Percentiles rank a stretch among this genome's conserved stretches.
Conservation (phyloP, 2,797 vertebrate species). For the Epinephelus coioides region DNA sequence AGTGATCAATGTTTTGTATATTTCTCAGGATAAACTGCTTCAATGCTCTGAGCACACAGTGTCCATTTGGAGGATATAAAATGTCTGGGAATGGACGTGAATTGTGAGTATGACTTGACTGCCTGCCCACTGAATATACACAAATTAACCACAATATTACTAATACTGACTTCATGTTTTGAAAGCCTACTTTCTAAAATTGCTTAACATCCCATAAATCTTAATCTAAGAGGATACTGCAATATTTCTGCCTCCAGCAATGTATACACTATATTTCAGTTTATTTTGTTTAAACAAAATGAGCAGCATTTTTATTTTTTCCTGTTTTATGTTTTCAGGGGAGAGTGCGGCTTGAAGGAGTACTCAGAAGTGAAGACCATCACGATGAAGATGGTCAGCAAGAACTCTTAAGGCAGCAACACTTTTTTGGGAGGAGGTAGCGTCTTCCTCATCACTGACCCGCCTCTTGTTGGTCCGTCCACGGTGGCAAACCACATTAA, state of each 20-base stretch:
- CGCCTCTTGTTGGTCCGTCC: slow-evolving; percentile 55
- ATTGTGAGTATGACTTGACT: slow-evolving; percentile 91
- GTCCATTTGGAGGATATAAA: slow-evolving; percentile 99
- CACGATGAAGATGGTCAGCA: slow-evolving; percentile 95
- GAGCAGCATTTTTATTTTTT: slow-evolving; percentile 34
- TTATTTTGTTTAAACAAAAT: slow-evolving; percentile 27
- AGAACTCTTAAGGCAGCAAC: slow-evolving; percentile 92
- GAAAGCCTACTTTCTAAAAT: slow-evolving; percentile 58
- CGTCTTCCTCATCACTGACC: slow-evolving; percentile 70
- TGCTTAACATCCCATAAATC: slow-evolving; percentile 56
- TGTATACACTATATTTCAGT: slow-evolving; percentile 29
- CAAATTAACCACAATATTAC: slow-evolving; percentile 58
- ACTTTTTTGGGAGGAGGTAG: slow-evolving; percentile 58
- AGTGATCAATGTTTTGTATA: slow-evolving; percentile 79
- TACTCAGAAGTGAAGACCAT: slow-evolving; percentile 99
- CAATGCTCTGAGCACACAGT: slow-evolving; percentile 98
- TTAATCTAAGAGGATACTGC: slow-evolving; percentile 54
- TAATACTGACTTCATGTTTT: slow-evolving; percentile 67
- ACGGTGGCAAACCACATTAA: slow-evolving; percentile 60
- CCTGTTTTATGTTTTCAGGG: slow-evolving; percentile 85
- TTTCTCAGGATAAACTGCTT: slow-evolving; percentile 97
- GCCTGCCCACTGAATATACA: slow-evolving; percentile 54
- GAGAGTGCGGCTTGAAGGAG: slow-evolving; percentile 94
- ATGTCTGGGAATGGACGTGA: slow-evolving; percentile 99
- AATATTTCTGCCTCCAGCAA: slow-evolving; percentile 33